These are phyloP conservation scores for Leptarthrus brevirostris DNA, from an alignment of 2,888 invertebrate genomes.

Conservation along the genomic window DNA sequence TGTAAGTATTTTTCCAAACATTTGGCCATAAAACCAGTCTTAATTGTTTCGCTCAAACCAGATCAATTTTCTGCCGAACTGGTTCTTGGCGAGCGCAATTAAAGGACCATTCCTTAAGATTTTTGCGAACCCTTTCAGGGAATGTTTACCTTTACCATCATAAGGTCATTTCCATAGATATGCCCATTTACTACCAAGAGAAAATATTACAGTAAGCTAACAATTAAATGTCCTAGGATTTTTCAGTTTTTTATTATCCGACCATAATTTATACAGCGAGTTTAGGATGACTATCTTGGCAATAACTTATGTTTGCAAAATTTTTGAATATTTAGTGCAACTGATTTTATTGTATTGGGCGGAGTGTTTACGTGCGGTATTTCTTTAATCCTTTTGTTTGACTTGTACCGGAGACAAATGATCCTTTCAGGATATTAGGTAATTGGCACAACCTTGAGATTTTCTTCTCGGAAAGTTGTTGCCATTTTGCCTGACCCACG, in stretches of 20 bases:
- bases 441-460: neutral
- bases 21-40: neutral
- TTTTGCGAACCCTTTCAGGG: conserved; percentile 18
- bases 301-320: neutral
- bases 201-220: neutral
- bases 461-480: neutral
- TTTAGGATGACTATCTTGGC: neutral
- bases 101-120: neutral
- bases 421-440: neutral
- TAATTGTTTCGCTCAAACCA: neutral
- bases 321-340: neutral
- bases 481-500: neutral
- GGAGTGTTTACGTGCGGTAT: neutral
- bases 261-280: neutral
- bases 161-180: conserved; percentile 21
- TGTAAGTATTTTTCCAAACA: neutral
- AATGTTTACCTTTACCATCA: conserved; percentile 30
- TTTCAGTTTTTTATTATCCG: neutral
- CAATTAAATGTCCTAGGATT: neutral
- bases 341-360: neutral
- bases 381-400: neutral
- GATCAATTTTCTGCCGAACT: neutral
- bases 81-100: neutral
- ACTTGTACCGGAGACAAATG: neutral
- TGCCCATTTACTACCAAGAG: neutral